phyloP scores from a whole-genome alignment of 2,797 vertebrate genomes.

The Acanthurus tractus region DNA sequence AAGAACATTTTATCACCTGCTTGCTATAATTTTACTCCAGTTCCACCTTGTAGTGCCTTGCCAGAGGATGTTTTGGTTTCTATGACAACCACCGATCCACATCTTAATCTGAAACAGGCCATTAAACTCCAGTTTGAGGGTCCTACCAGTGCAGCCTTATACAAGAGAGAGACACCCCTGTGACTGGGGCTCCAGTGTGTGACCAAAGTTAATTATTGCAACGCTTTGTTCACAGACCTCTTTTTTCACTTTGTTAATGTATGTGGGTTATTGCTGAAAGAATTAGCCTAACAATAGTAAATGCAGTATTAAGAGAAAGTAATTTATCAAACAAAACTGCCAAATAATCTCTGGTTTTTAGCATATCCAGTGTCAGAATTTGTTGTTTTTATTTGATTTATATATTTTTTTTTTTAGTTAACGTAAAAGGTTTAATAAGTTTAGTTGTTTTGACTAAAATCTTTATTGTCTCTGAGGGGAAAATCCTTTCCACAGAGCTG shows the following conservation, averaged over 20 bases:
- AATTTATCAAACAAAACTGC: conserved; percentile 15
- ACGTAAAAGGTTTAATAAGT: not conserved
- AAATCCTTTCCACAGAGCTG: too few species aligned
- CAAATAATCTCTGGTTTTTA: conserved; percentile 12
- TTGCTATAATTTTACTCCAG: conserved; percentile 69
- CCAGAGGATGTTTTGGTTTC: conserved; percentile 69
- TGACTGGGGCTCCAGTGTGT: conserved; percentile 67
- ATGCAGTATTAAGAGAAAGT: not conserved
- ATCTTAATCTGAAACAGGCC: conserved; percentile 89
- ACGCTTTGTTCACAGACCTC: not conserved
- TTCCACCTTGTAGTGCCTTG: conserved; percentile 81
- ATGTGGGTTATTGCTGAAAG: conserved; percentile 1
- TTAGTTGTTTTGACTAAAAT: too few species aligned
- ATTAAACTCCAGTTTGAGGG: conserved; percentile 91
- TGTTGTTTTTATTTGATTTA: conserved; percentile 5
- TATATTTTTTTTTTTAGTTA: not conserved
- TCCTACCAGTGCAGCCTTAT: conserved; percentile 85
- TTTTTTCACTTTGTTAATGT: conserved; percentile 11
- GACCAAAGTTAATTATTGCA: not conserved
- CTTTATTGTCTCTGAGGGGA: too few species aligned
- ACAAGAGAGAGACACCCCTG: conserved; percentile 89
- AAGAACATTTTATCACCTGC: conserved; percentile 73
- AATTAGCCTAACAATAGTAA: not conserved
- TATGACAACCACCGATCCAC: conserved; percentile 85
- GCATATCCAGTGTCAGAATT: not conserved